Percentiles rank a stretch among this genome's conserved stretches.
Evolutionary conservation across 2,113 vertebrate genomes (phyloP).

Genomic region (Saimiri boliviensis): DNA sequence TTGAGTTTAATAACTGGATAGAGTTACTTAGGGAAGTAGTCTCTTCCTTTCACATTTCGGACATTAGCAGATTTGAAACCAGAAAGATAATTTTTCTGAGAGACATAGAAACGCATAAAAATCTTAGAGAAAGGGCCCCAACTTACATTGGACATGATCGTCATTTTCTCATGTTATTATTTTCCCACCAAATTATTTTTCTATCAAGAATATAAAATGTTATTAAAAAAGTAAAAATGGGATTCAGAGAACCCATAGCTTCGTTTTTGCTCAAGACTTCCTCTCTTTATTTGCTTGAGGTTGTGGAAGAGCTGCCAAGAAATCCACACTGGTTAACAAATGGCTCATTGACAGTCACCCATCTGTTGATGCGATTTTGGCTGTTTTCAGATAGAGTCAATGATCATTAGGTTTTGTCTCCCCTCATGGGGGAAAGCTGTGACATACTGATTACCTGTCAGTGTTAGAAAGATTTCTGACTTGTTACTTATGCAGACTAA

Average conservation of each 20-base stretch:
- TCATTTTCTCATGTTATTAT: conserved; percentile 5
- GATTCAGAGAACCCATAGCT: conserved; percentile 19
- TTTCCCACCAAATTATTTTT: conserved; percentile 42
- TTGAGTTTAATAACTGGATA: background rate
- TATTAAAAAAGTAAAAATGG: conserved; percentile 55
- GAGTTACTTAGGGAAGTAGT: background rate
- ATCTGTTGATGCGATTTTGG: conserved; percentile 65
- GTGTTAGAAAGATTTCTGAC: conserved; percentile 62
- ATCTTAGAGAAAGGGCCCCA: background rate
- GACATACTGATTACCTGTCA: conserved; percentile 59
- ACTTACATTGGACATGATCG: background rate
- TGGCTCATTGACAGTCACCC: conserved; percentile 63
- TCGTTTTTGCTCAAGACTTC: background rate
- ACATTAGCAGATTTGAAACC: background rate
- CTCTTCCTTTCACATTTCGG: conserved; percentile 12
- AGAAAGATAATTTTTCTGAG: conserved; percentile 29
- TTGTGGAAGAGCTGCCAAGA: conserved; percentile 3
- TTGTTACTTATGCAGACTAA: background rate
- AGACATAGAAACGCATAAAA: background rate
- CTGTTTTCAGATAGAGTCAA: conserved; percentile 35
- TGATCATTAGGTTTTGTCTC: conserved; percentile 72
- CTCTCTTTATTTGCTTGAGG: conserved; percentile 43
- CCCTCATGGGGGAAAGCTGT: conserved; percentile 59
- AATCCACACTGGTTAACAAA: conserved; percentile 65
- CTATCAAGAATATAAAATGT: conserved; percentile 39